Conservation (phyloP, 2,888 invertebrate genomes). For the Phyllotreta cruciferae region DNA sequence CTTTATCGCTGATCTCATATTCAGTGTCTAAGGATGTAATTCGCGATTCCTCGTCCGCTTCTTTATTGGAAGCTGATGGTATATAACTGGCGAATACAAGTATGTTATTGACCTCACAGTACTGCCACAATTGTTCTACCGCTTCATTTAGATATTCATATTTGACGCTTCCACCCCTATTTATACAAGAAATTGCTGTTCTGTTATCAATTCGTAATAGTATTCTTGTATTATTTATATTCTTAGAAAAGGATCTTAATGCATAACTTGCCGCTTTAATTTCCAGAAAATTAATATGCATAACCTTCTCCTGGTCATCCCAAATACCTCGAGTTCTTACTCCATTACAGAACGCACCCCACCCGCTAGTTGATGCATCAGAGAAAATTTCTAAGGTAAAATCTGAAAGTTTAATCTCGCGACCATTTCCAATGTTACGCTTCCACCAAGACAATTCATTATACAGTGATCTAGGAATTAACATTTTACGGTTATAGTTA, state of each 20-base stretch:
- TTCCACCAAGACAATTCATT: constrained; percentile 23
- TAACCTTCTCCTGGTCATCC: constrained; percentile 11
- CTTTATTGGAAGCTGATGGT: constrained; percentile 9
- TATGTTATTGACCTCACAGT: constrained; percentile 8
- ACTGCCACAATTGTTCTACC: no score
- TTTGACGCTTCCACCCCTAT: no score
- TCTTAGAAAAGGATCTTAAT: constrained; percentile 24
- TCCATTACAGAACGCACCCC: constrained; percentile 24
- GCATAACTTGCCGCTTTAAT: constrained; percentile 27
- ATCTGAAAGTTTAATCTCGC: constrained; percentile 13
- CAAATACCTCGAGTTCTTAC: constrained; percentile 23
- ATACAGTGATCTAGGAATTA: constrained; percentile 1
- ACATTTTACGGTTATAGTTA: no score
- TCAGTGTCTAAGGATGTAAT: constrained; percentile 20
- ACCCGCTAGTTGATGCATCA: constrained; percentile 24
- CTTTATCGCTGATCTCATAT: constrained; percentile 10
- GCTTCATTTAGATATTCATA: no score
- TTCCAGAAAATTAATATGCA: constrained; percentile 30
- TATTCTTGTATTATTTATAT: no score
- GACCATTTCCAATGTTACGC: constrained; percentile 15
- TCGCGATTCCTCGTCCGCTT: background rate
- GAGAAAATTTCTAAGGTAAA: constrained; percentile 28
- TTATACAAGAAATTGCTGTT: no score
- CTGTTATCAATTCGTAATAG: no score
- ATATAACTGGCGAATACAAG: constrained; percentile 8